A percentile compares a stretch with the other conserved stretches of the same genome.
phyloP scores from a whole-genome alignment of 2,888 invertebrate genomes.

The Adelphocoris suturalis region DNA sequence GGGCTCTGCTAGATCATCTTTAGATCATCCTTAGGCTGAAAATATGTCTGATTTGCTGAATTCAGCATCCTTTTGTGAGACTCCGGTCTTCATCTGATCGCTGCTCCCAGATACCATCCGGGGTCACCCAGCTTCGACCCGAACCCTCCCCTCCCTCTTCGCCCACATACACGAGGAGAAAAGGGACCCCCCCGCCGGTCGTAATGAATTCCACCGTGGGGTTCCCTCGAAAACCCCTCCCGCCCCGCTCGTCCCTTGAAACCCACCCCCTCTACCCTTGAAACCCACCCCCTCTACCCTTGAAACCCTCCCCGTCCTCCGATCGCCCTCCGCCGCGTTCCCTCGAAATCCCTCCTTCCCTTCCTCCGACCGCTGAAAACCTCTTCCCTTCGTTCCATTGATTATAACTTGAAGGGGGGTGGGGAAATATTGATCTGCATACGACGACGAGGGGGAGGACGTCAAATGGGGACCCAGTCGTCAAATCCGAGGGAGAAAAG shows the following conservation, averaged over 20 bases:
- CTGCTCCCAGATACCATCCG: conserved; percentile 13
- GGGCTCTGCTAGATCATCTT: no score
- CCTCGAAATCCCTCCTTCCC: neutral
- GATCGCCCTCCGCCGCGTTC: neutral
- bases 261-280: neutral
- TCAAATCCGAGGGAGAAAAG: neutral
- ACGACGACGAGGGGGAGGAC: neutral
- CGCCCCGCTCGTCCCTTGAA: neutral
- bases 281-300: neutral
- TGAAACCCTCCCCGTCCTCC: neutral
- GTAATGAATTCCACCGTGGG: conserved; percentile 34
- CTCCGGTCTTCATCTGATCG: no score
- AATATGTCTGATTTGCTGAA: no score
- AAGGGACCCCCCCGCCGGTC: neutral
- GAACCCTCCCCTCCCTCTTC: neutral
- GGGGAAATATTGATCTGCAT: conserved; percentile 29
- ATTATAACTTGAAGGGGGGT: conserved; percentile 6
- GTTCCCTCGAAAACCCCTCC: neutral
- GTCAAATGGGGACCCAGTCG: conserved; percentile 10
- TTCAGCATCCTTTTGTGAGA: no score
- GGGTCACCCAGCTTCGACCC: conserved; percentile 10
- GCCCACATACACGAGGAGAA: neutral
- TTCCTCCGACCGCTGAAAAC: neutral
- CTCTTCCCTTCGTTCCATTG: conserved; percentile 11
- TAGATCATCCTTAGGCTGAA: no score